phyloP scores from a whole-genome alignment of 2,797 vertebrate genomes.

The Setipinna tenuifilis region DNA sequence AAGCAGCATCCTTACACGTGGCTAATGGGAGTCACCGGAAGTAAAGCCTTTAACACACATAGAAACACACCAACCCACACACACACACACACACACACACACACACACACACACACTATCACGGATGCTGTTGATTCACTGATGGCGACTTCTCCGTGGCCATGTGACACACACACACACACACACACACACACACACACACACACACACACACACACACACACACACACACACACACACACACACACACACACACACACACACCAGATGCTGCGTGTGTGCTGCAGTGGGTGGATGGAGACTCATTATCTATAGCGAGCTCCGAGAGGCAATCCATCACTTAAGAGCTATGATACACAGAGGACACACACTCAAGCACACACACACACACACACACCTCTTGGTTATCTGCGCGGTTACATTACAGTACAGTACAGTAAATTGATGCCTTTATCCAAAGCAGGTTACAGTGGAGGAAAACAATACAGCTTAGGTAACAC shows the following conservation, averaged over 20 bases:
- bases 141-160: background rate
- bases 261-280: background rate
- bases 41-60: background rate
- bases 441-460: no score
- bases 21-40: background rate
- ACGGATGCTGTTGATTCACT: background rate
- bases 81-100: conserved; percentile 13
- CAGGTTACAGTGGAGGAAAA: no score
- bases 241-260: no score
- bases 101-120: background rate
- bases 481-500: no score
- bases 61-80: background rate
- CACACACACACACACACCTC: conserved; percentile 11
- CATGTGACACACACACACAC: background rate
- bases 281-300: background rate
- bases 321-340: background rate
- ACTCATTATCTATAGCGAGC: background rate
- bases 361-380: background rate
- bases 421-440: no score
- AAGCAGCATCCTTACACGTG: background rate
- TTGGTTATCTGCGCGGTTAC: no score
- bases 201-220: no score
- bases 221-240: no score
- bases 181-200: no score
- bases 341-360: background rate